phyloP scores from a whole-genome alignment of 35 echinoderm and acorn worm genomes.

The Anneissia japonica region DNA sequence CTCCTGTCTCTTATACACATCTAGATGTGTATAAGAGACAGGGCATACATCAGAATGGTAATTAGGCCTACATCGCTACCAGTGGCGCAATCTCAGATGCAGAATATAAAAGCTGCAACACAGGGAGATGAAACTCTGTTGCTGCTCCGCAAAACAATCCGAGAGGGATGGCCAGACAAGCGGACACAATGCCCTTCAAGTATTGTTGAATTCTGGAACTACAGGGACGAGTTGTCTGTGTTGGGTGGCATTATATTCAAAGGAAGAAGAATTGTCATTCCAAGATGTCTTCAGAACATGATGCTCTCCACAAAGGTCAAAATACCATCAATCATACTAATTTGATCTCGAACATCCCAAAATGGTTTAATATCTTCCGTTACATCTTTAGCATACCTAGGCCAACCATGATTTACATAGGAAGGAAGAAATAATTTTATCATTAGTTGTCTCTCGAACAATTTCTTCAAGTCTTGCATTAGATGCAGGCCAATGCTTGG shows the following conservation, averaged over 20 bases:
- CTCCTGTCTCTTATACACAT: too few species aligned
- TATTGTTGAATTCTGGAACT: conserved; percentile 2
- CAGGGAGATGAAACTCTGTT: too few species aligned
- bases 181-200: conserved; percentile 12
- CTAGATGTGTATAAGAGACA: too few species aligned
- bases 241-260: background rate
- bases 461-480: background rate
- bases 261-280: background rate
- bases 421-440: background rate
- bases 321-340: background rate
- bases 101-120: too few species aligned
- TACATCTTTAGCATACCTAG: background rate
- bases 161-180: conserved; percentile 13
- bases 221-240: background rate
- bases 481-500: conserved; percentile 10
- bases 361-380: background rate
- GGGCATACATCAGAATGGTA: too few species aligned
- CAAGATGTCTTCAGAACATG: background rate
- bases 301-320: background rate
- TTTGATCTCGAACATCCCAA: background rate
- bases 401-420: conserved; percentile 16
- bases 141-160: too few species aligned
- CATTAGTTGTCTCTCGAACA: background rate
- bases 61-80: too few species aligned
- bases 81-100: too few species aligned